A percentile compares a stretch with the other conserved stretches of the same genome.
Conservation (phyloP, 1,140 invertebrate genomes). For the Listronotus oregonensis region DNA sequence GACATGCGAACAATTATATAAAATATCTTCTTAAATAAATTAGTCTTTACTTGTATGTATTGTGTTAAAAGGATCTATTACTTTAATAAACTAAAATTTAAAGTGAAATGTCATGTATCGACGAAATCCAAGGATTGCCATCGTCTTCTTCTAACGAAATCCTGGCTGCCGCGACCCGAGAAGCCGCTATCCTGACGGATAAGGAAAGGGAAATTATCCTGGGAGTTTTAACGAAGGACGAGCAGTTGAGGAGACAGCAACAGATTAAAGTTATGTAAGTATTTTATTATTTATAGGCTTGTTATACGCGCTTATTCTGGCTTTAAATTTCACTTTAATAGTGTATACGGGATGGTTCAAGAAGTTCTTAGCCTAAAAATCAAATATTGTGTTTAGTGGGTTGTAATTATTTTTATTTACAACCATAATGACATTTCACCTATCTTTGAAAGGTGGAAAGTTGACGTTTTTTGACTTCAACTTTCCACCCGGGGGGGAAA, state of each 20-base stretch:
- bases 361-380: too few species aligned
- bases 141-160: conserved; percentile 48
- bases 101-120: conserved; percentile 16
- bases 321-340: too few species aligned
- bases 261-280: conserved; percentile 53
- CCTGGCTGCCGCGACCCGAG: conserved; percentile 47
- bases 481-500: too few species aligned
- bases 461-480: too few species aligned
- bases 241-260: conserved; percentile 50
- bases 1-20: too few species aligned
- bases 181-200: conserved; percentile 48
- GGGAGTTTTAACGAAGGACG: conserved; percentile 52
- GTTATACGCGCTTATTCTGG: too few species aligned
- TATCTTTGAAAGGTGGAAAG: too few species aligned
- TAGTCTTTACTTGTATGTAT: neutral
- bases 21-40: too few species aligned
- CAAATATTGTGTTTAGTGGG: too few species aligned
- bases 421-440: too few species aligned
- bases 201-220: conserved; percentile 53
- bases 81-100: neutral
- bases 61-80: neutral
- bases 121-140: conserved; percentile 1
- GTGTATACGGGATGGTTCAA: too few species aligned
- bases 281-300: neutral
- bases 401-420: too few species aligned